Evolutionary conservation across 2,797 vertebrate genomes (phyloP).

Genomic region (Acanthurus leucopareius): DNA sequence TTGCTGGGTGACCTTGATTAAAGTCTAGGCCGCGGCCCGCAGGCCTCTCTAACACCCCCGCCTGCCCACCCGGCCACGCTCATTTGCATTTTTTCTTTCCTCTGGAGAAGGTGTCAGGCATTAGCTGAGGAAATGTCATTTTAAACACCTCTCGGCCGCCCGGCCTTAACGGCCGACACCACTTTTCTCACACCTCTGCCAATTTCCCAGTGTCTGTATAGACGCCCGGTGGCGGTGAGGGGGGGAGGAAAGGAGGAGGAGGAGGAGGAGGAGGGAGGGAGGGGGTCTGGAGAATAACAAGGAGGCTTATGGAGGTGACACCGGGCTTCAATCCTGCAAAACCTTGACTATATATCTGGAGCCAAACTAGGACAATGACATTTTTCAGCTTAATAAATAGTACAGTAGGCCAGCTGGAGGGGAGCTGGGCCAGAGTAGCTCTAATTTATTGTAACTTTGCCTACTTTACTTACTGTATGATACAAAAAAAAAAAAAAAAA

Average conservation of each 20-base stretch:
- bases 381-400: constrained; percentile 35
- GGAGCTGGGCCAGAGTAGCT: constrained; percentile 5
- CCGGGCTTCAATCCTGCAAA: constrained; percentile 32
- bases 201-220: constrained; percentile 79
- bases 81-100: constrained; percentile 65
- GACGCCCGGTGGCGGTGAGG: constrained; percentile 61
- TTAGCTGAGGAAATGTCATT: constrained; percentile 80
- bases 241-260: not conserved
- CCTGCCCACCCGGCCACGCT: constrained; percentile 31
- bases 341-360: not conserved
- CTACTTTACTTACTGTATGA: constrained; percentile 18
- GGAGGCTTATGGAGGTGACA: constrained; percentile 62
- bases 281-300: constrained; percentile 34
- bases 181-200: constrained; percentile 79
- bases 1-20: constrained; percentile 74
- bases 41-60: constrained; percentile 46
- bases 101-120: constrained; percentile 68
- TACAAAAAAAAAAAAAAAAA: not conserved
- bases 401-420: not conserved
- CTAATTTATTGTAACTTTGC: not conserved
- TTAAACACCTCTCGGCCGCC: constrained; percentile 75
- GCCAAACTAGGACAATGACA: constrained; percentile 32
- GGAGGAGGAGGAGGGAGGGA: constrained; percentile 23
- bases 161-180: constrained; percentile 66
- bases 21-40: constrained; percentile 42